phyloP scores from a whole-genome alignment of 2,888 invertebrate genomes.

The Exephanes ischioxanthus region DNA sequence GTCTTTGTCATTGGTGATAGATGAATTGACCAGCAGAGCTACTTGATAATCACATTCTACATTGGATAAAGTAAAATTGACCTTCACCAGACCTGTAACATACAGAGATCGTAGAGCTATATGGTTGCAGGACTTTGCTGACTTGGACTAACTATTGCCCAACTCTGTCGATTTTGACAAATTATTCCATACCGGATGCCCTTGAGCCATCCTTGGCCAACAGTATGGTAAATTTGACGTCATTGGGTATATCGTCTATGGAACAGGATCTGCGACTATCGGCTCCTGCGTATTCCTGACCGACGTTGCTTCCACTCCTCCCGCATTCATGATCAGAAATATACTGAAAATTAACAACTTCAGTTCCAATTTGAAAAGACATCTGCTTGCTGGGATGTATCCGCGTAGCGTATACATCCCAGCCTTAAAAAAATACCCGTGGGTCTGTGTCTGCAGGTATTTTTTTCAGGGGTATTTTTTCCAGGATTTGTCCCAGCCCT shows the following conservation, averaged over 20 bases:
- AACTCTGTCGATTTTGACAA: background rate
- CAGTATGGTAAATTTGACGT: conserved; percentile 25
- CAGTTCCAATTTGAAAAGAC: background rate
- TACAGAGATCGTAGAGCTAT: background rate
- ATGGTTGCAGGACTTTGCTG: background rate
- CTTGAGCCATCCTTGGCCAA: conserved; percentile 5
- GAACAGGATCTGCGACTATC: conserved; percentile 29
- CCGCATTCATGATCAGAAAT: conserved; percentile 29
- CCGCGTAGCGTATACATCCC: no score
- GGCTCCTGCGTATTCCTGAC: background rate
- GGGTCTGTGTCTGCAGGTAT: no score
- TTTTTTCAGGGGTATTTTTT: no score
- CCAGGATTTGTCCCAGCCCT: background rate
- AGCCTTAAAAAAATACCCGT: background rate
- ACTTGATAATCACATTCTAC: conserved; percentile 61
- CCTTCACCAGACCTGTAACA: conserved; percentile 58
- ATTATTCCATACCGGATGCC: conserved; percentile 34
- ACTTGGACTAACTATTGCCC: background rate
- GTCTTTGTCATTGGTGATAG: conserved; percentile 58
- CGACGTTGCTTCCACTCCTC: background rate
- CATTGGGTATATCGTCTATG: conserved; percentile 35
- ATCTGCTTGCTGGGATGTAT: background rate
- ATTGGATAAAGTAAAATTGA: conserved; percentile 54
- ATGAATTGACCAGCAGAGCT: conserved; percentile 65
- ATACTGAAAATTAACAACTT: conserved; percentile 24